Evolutionary conservation across 37 sponge, comb jelly and placozoan genomes (phyloP).

Genomic region (Geodia barretti): DNA sequence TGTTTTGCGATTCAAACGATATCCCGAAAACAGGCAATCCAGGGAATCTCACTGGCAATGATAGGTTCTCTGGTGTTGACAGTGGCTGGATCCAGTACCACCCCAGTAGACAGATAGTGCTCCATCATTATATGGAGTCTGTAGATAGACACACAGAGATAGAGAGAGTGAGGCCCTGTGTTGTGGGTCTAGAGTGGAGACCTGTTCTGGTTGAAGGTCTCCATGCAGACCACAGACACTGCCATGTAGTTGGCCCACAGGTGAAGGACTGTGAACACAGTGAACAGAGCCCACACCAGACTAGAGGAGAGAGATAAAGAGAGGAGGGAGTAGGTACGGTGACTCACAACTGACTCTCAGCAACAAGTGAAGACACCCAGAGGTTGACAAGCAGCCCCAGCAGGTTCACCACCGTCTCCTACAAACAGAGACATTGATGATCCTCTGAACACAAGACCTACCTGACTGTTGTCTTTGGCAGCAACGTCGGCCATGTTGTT

Average conservation of each 20-base stretch:
- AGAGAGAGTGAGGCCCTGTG: too few species aligned
- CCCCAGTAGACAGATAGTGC: slow-evolving; percentile 54
- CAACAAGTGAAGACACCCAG: slow-evolving; percentile 63
- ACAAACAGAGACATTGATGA: slow-evolving; percentile 11
- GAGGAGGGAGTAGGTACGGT: neutral
- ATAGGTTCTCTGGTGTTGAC: slow-evolving; percentile 75
- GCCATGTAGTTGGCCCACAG: slow-evolving; percentile 90
- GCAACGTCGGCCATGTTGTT: slow-evolving; percentile 98
- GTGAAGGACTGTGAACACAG: slow-evolving; percentile 77
- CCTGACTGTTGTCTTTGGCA: slow-evolving; percentile 98
- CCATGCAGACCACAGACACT: slow-evolving; percentile 84
- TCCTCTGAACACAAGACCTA: slow-evolving; percentile 22
- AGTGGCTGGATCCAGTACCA: slow-evolving; percentile 18
- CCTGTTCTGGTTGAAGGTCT: slow-evolving; percentile 81
- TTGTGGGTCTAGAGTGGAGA: neutral
- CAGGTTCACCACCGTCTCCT: slow-evolving; percentile 90
- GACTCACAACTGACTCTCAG: slow-evolving; percentile 45
- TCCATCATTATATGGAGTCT: slow-evolving; percentile 67
- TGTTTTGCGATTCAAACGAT: neutral
- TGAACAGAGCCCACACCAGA: slow-evolving; percentile 78
- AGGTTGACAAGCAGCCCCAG: slow-evolving; percentile 71
- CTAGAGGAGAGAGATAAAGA: slow-evolving; percentile 29
- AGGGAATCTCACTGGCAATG: slow-evolving; percentile 35
- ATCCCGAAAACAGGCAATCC: neutral
- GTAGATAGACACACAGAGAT: neutral